phyloP scores from a whole-genome alignment of 2,888 invertebrate genomes.

The Tenthredo scrophulariae region DNA sequence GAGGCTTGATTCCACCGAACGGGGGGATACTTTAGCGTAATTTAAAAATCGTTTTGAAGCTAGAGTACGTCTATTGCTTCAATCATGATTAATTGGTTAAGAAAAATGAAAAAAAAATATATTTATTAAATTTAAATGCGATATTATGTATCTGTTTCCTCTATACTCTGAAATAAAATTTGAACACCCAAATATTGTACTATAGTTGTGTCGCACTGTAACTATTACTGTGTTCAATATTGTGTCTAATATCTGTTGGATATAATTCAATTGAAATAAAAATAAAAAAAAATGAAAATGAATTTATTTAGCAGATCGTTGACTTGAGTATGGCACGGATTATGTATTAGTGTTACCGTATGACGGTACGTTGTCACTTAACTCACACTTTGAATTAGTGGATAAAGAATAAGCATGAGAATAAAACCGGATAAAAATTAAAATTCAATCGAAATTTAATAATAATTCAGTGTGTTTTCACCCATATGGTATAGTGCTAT shows the following conservation, averaged over 20 bases:
- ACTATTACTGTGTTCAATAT: neutral
- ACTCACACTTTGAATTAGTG: neutral
- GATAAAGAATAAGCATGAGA: neutral
- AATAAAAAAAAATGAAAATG: neutral
- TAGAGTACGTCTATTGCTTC: neutral
- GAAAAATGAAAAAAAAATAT: neutral
- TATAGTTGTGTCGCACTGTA: neutral
- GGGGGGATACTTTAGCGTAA: conserved; percentile 46
- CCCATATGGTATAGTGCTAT: neutral
- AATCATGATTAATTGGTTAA: neutral
- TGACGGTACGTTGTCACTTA: neutral
- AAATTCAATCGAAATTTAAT: neutral
- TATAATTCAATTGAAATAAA: neutral
- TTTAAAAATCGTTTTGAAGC: neutral
- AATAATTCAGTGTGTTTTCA: neutral
- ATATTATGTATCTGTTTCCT: neutral
- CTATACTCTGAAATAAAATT: neutral
- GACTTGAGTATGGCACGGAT: neutral
- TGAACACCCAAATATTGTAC: neutral
- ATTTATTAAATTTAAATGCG: neutral
- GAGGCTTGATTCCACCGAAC: conserved; percentile 58
- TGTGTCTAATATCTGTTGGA: neutral
- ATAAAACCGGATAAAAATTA: neutral
- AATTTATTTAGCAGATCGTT: neutral
- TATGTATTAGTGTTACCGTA: neutral